Evolutionary conservation across 1,140 invertebrate genomes (phyloP), one percentile per base, ranked within the genome.

Genomic region (Scaptomyza pallida): DNA sequence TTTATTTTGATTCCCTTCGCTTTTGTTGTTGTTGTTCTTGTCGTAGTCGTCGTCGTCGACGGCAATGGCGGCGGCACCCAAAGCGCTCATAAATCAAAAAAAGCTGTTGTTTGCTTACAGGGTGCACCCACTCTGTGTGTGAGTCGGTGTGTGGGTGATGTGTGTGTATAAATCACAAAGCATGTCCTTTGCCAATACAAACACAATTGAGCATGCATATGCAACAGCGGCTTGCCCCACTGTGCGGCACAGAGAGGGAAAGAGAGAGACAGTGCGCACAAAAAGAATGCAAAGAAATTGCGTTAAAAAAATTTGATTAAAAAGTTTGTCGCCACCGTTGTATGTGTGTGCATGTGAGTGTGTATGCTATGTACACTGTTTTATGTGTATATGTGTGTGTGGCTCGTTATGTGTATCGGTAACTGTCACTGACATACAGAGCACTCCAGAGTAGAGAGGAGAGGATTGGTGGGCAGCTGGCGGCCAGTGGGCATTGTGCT

Each of bases 161-260:
- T 88, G 72, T 89, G 78, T 88, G 72, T 88, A 88, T 88, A 88
- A 88, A 88, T 88, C 82, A 89, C 82, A 88, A 88, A 88, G 82
- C 82, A 88, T 88, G 82, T 88, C 82, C 82, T 88, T 88, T 88
- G 83, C 78, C 82, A 88, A 88, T 88, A 88, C 82, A 88, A 88
- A 88, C 81, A 88, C 82, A 88, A 88, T 88, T 88, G 82, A 88
- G 82, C 82, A 88, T 88, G 78, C 82, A 88, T 88, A 88, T 88
- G 83, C 83, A 88, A 82, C 82, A 82, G 71, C 74, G 35, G 21
- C 41, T 41, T 41, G 50, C 33, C 62, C 61, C 51, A 30, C 21
- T 69, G 50, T 60, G 45, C 23, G 19, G 26, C 26, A 30, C 19
- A 21, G 4, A 30, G n/a, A n/a, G n/a, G n/a, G n/a, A n/a, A n/a